Conservation (phyloP, 2,113 vertebrate species). For the Paramisgurnus dabryanus region DNA sequence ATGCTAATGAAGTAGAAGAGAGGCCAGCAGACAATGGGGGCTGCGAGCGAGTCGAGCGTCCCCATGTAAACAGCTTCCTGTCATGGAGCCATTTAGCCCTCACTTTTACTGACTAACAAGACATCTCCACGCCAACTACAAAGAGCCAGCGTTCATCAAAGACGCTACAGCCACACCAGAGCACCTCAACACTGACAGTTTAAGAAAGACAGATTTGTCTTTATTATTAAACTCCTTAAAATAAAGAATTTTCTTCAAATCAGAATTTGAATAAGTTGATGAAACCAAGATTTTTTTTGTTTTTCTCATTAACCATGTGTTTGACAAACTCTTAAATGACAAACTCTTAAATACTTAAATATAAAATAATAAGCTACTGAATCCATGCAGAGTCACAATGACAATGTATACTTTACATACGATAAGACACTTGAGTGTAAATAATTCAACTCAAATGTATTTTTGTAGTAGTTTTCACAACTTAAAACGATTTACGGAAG, state of each 20-base stretch:
- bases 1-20: constrained; percentile 81
- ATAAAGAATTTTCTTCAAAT: too few species aligned
- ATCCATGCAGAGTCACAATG: constrained; percentile 37
- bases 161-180: constrained; percentile 51
- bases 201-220: too few species aligned
- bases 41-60: constrained; percentile 74
- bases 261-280: too few species aligned
- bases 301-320: too few species aligned
- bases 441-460: too few species aligned
- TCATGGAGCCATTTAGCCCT: constrained; percentile 78
- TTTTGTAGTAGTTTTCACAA: too few species aligned
- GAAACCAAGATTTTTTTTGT: too few species aligned
- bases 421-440: too few species aligned
- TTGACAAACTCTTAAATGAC: not conserved
- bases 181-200: constrained; percentile 51
- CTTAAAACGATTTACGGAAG: too few species aligned
- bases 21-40: constrained; percentile 72
- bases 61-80: constrained; percentile 81
- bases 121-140: constrained; percentile 78
- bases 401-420: not conserved
- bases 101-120: constrained; percentile 83
- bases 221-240: too few species aligned
- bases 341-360: constrained; percentile 22
- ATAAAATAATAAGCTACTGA: constrained; percentile 12
- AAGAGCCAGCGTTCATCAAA: constrained; percentile 77